A percentile compares a stretch with the other conserved stretches of the same genome.
phyloP scores from a whole-genome alignment of 2,888 invertebrate genomes.

The Nemotelus pantherinus region DNA sequence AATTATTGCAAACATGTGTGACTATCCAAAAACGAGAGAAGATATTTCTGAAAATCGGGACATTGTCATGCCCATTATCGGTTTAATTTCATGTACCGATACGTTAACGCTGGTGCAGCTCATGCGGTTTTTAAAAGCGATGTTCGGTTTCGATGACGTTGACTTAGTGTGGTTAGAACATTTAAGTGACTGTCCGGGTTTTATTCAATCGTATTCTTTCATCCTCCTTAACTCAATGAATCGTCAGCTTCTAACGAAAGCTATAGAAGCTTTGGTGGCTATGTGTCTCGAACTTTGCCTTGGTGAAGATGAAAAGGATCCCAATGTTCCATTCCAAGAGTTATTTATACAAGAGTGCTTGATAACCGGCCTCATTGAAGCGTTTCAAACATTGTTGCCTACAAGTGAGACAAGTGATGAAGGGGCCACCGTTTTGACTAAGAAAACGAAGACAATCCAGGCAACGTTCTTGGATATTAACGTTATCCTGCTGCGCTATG shows the following conservation, averaged over 20 bases:
- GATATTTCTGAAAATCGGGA: constrained; percentile 69
- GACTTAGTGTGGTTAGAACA: constrained; percentile 66
- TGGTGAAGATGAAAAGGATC: constrained; percentile 56
- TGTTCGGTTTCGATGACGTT: constrained; percentile 66
- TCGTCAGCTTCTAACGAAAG: constrained; percentile 68
- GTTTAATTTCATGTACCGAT: constrained; percentile 72
- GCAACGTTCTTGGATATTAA: constrained; percentile 61
- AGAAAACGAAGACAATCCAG: constrained; percentile 60
- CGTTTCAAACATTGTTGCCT: constrained; percentile 59
- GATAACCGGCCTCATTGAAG: constrained; percentile 60
- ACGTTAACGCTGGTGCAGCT: constrained; percentile 78
- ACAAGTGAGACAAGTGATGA: constrained; percentile 48
- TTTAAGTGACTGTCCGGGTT: constrained; percentile 65
- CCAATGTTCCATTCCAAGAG: constrained; percentile 56
- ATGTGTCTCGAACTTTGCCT: constrained; percentile 65
- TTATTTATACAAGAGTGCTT: constrained; percentile 60
- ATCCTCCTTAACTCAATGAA: constrained; percentile 80
- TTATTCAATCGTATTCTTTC: constrained; percentile 72
- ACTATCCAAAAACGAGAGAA: constrained; percentile 71
- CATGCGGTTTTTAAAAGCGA: constrained; percentile 73
- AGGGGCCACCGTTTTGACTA: constrained; percentile 55
- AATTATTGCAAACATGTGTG: constrained; percentile 85
- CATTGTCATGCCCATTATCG: constrained; percentile 69
- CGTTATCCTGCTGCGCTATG: constrained; percentile 61
- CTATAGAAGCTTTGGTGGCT: constrained; percentile 71